Percentiles rank a stretch among this genome's conserved stretches.
These are phyloP conservation scores for Calephelis virginiensis DNA, from an alignment of 1,140 invertebrate species.

Conservation along the genomic window DNA sequence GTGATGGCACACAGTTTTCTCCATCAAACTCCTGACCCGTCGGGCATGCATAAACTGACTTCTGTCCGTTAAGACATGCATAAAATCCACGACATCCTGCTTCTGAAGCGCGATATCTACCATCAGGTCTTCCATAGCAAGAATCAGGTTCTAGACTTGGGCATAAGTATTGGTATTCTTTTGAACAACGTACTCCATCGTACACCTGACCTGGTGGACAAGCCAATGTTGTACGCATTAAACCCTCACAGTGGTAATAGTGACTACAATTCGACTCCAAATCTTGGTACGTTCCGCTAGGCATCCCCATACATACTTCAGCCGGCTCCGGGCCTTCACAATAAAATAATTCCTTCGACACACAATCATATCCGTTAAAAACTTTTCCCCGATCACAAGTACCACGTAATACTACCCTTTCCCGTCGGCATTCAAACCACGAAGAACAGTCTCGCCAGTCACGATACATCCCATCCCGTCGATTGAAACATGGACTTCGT, in stretches of 20 bases:
- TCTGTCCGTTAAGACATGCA: conserved; percentile 77
- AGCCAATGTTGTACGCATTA: conserved; percentile 57
- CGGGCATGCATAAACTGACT: conserved; percentile 79
- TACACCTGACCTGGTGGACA: conserved; percentile 72
- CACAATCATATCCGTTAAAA: conserved; percentile 65
- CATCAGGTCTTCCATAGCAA: conserved; percentile 75
- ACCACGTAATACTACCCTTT: conserved; percentile 56
- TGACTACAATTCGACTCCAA: conserved; percentile 70
- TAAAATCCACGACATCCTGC: conserved; percentile 81
- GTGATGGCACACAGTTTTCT: conserved; percentile 70
- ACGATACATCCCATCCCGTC: conserved; percentile 59
- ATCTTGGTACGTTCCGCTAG: conserved; percentile 74
- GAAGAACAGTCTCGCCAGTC: conserved; percentile 67
- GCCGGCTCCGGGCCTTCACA: conserved; percentile 67
- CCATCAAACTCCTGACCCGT: conserved; percentile 77
- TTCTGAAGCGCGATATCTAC: conserved; percentile 78
- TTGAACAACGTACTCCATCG: conserved; percentile 74
- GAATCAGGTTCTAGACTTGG: conserved; percentile 74
- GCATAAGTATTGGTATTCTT: conserved; percentile 56
- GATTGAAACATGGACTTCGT: conserved; percentile 64
- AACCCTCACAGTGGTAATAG: conserved; percentile 76
- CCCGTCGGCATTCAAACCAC: conserved; percentile 62
- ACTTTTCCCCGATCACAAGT: conserved; percentile 51
- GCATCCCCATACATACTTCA: conserved; percentile 65
- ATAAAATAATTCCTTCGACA: conserved; percentile 43